Percentiles rank a stretch among this genome's conserved stretches.
These are phyloP conservation scores for Crepidodera aurea DNA, from an alignment of 2,888 invertebrate genomes.

Conservation along the genomic window DNA sequence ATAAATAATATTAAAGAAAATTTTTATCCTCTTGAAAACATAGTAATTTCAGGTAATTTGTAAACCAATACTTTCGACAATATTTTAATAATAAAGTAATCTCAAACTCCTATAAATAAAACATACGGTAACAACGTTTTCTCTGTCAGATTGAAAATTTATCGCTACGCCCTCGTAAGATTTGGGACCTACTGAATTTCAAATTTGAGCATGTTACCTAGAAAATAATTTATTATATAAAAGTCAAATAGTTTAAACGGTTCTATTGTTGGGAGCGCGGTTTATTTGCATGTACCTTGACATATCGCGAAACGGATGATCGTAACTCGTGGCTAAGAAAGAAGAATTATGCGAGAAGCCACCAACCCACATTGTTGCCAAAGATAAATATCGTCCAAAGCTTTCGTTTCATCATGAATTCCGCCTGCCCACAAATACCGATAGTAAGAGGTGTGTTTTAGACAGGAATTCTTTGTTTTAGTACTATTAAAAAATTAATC, in stretches of 20 bases:
- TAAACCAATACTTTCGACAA: no score
- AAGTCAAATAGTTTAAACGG: constrained; percentile 6
- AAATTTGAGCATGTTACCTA: no score
- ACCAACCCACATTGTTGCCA: constrained; percentile 27
- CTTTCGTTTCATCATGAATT: constrained; percentile 16
- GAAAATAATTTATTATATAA: constrained; percentile 38
- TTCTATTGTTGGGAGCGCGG: background rate
- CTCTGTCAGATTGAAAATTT: no score
- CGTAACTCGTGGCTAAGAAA: constrained; percentile 13
- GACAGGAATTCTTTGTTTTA: background rate
- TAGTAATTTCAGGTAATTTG: no score
- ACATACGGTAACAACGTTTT: no score
- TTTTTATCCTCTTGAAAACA: no score
- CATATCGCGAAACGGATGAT: constrained; percentile 19
- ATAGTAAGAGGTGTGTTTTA: constrained; percentile 19
- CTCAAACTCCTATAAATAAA: no score
- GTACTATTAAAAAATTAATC: background rate
- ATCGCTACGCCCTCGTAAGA: no score
- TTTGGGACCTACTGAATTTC: no score
- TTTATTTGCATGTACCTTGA: constrained; percentile 22
- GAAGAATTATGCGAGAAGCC: constrained; percentile 26
- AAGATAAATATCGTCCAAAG: constrained; percentile 25
- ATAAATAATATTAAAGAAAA: no score
- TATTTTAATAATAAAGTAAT: no score
- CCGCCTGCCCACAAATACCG: constrained; percentile 21